Base-by-base conservation (phyloP, 2,113 vertebrate species). In the Rhineura floridana region DNA sequence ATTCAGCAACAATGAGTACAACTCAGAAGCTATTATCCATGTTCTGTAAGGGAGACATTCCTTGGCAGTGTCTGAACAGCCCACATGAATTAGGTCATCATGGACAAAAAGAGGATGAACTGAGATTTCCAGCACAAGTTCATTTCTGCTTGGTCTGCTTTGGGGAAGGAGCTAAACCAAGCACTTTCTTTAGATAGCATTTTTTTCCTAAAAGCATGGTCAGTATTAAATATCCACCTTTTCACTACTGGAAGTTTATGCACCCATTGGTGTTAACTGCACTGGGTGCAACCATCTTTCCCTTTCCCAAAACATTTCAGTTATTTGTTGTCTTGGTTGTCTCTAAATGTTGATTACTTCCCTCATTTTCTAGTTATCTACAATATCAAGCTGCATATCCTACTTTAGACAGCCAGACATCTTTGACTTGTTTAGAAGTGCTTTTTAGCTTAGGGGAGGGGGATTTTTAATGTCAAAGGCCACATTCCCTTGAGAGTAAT, bases 1-100 rank as follows among this genome's bases (percentile, higher is more conserved):
- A 48, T 28, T 48, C 15, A n/a, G 23, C 62, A 65, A 28, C 10
- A 28, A 2, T 25, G 23, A 78, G 21, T 28, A n/a, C 44, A 63
- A 13, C 59, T 91, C 48, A 42, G 79, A 93, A 90, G 75, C 44
- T 92, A 84, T 84, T 87, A 81, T 72, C 33, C 83, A 36, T 19
- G 42, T 80, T 67, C 89, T 87, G 82, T 84, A 91, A 84, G 42
- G 46, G 19, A 59, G 33, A 46, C 0, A 2, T 65, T 87, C 15
- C 91, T 65, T 55, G 48, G 17, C 89, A 89, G 33, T 63, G 25
- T n/a, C 85, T 87, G 42, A 55, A 63, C n/a, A 19, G n/a, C 73
- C 44, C 88, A 62, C 81, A 85, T 36, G 67, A 73, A 17, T 89
- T 88, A 52, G 82, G n/a, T 90, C 28, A n/a, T 89, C 79, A 83